phyloP scores from a whole-genome alignment of 1,140 invertebrate genomes.

The Drosophila tropicalis region DNA sequence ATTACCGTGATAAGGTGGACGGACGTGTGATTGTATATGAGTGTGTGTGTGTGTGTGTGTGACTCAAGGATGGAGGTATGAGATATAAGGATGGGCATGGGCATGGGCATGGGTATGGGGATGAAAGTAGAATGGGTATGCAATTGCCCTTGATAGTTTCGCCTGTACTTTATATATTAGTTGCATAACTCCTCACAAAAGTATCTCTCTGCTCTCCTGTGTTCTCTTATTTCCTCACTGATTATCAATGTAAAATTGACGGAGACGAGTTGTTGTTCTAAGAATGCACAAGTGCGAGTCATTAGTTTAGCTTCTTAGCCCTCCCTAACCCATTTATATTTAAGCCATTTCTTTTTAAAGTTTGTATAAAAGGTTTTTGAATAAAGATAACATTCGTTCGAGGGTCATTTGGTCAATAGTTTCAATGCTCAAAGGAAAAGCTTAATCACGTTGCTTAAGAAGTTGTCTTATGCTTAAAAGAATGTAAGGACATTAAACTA shows the following conservation, averaged over 20 bases:
- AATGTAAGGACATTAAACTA: too few relatives aligned
- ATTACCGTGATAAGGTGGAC: slow-evolving; percentile 78
- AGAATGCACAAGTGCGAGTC: too few relatives aligned
- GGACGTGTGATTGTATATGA: slow-evolving; percentile 23
- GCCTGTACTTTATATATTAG: not conserved
- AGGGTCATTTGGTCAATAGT: too few relatives aligned
- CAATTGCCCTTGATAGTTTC: slow-evolving; percentile 32
- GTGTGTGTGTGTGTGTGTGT: slow-evolving; percentile 13
- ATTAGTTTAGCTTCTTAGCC: too few relatives aligned
- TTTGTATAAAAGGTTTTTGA: too few relatives aligned
- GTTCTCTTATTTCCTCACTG: not conserved
- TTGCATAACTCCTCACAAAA: slow-evolving; percentile 6
- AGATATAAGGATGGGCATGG: too few relatives aligned
- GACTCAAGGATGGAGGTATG: slow-evolving; percentile 1
- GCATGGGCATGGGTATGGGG: slow-evolving; percentile 1
- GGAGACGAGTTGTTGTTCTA: slow-evolving; percentile 65
- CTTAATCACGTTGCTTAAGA: too few relatives aligned
- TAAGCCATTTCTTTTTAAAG: too few relatives aligned
- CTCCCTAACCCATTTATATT: too few relatives aligned
- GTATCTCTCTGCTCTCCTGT: not conserved
- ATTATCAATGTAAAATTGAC: slow-evolving; percentile 25
- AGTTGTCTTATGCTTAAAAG: too few relatives aligned
- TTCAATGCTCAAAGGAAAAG: too few relatives aligned
- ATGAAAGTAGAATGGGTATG: not conserved
- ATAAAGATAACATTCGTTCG: too few relatives aligned